Evolutionary conservation across 2,113 vertebrate species (phyloP).

Genomic region (Rhynchopsitta pachyrhyncha): DNA sequence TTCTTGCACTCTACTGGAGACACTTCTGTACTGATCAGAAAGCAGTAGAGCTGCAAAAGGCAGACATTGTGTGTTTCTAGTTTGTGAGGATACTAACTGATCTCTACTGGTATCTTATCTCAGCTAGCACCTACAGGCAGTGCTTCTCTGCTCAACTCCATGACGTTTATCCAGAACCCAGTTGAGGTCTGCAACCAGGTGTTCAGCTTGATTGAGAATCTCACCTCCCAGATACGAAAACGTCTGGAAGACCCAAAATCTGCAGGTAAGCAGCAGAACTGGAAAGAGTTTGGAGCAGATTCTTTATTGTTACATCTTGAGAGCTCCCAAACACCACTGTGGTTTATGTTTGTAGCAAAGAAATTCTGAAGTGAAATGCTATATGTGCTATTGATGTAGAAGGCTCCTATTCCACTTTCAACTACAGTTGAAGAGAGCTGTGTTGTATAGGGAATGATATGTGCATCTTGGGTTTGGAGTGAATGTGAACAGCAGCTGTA

Average conservation of each 20-base stretch:
- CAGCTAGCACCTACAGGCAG: conserved; percentile 91
- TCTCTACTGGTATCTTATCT: not conserved
- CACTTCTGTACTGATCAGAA: not conserved
- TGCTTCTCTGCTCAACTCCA: conserved; percentile 88
- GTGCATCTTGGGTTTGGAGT: not conserved
- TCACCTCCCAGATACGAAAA: conserved; percentile 90
- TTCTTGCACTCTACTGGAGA: not conserved
- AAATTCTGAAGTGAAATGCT: not conserved
- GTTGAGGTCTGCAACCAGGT: conserved; percentile 90
- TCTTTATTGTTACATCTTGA: not conserved
- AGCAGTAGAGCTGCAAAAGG: not conserved
- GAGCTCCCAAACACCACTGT: not conserved
- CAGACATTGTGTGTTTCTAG: not conserved
- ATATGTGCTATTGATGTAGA: not conserved
- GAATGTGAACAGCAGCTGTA: not conserved
- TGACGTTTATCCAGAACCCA: conserved; percentile 90
- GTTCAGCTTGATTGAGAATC: conserved; percentile 91
- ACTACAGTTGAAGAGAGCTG: not conserved
- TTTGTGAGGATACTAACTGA: not conserved
- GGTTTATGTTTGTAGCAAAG: not conserved
- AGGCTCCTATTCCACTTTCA: not conserved
- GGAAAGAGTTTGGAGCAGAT: not conserved
- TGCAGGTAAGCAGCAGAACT: conserved; percentile 77
- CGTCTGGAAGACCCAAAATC: conserved; percentile 93
- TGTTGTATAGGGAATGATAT: not conserved